Base-by-base conservation (phyloP, 2,888 invertebrate species). In the Pachycephus smyrnensis region DNA sequence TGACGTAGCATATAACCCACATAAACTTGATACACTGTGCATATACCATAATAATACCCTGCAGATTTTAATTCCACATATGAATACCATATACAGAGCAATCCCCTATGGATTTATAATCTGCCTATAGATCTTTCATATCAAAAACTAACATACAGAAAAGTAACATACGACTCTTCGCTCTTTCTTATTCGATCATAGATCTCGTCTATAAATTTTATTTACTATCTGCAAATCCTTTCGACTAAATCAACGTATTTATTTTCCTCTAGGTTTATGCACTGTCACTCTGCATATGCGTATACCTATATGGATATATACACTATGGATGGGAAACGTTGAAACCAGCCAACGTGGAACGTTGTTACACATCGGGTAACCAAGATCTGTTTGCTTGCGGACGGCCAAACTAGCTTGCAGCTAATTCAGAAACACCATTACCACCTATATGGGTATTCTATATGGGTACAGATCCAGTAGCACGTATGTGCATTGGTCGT, bases 361-460 rank as follows among this genome's bases (percentile, higher is more conserved):
- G 90, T 90, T 90, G 90, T 90, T 90, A 90, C 90, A 90, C 90
- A 90, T 90, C 86, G 90, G 90, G 86, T 90, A 90, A 90, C 90
- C 90, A 90, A 90, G 90, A 90, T 90, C 90, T 90, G 90, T 90
- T 90, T 90, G 89, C 90, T 89, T 89, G 90, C 89, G 90, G 90
- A 88, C 88, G 89, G 89, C 90, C 90, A 90, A 90, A 90, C 90
- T 90, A 90, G 89, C 89, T 90, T 83, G 85, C 85, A 90, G 90
- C 90, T 90, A 90, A 90, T 90, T 90, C 90, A 90, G 90, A 90
- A 89, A 90, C 90, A 89, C 90, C 90, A 90, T 90, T 90, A 90
- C 89, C 89, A 88, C 87, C 87, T 83, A 84, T 40, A 33, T 30
- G 3, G 3, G 6, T 30, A 30, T 12, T 78, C 77, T 87, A 84